Conservation (phyloP, 2,113 vertebrate genomes). For the Bubo blakistoni region DNA sequence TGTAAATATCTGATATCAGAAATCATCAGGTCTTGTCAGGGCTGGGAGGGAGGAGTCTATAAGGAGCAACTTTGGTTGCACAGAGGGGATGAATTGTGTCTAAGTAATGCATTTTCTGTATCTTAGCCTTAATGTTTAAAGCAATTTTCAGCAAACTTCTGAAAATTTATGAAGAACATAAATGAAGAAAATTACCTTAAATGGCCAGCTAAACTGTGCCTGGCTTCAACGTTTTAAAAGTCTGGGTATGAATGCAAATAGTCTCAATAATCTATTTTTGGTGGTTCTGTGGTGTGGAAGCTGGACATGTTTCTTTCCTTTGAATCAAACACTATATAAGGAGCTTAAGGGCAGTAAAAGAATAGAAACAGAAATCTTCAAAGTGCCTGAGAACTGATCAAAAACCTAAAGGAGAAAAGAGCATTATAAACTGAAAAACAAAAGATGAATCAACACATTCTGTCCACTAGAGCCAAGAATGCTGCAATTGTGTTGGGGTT, state of each 20-base stretch:
- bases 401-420: not conserved
- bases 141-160: not conserved
- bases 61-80: not conserved
- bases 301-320: not conserved
- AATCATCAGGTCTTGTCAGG: not conserved
- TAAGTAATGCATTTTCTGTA: not conserved
- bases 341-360: not conserved
- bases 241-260: not conserved
- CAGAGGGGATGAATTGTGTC: not conserved
- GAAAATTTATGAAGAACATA: not conserved
- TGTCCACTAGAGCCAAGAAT: not conserved
- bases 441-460: not conserved
- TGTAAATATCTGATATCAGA: not conserved
- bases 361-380: not conserved
- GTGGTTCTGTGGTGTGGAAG: not conserved
- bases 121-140: not conserved
- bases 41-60: not conserved
- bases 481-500: not conserved
- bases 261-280: not conserved
- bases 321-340: not conserved
- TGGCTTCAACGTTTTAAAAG: not conserved
- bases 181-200: not conserved
- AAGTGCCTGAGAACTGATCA: not conserved
- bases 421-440: not conserved
- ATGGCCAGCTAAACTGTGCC: not conserved